Conservation (phyloP, 2,888 invertebrate genomes). For the Thysanoteuthis rhombus region DNA sequence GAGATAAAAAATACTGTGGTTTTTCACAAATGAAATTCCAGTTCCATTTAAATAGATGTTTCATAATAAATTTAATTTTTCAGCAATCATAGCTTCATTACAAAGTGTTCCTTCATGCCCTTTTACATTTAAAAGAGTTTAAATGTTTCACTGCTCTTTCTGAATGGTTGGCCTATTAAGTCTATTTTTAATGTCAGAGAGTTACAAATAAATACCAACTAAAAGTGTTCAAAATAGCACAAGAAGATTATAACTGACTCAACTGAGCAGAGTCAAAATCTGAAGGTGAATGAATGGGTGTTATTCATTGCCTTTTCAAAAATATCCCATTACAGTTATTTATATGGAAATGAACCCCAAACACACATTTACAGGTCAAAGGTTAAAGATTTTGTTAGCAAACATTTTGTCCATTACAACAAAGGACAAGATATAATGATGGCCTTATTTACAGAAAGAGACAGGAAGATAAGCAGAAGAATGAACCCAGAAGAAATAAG, state of each 20-base stretch:
- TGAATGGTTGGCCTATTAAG: background rate
- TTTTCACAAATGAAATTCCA: no score
- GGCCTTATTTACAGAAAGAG: background rate
- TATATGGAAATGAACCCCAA: background rate
- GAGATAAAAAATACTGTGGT: no score
- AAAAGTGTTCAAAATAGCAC: background rate
- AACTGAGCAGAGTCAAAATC: no score
- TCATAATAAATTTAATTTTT: no score
- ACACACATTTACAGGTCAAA: background rate
- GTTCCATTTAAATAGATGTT: no score
- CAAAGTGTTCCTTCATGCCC: no score
- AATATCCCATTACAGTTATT: background rate
- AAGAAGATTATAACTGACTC: no score
- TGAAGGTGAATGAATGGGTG: background rate
- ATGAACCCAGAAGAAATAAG: background rate
- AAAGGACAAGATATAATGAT: background rate
- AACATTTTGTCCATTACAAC: background rate
- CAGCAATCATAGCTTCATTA: no score
- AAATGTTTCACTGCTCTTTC: background rate
- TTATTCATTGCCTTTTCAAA: background rate
- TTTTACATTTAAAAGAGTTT: background rate
- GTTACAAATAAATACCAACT: background rate
- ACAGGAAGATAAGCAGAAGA: background rate
- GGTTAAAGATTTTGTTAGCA: background rate
- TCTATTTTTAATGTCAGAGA: background rate